Base-by-base conservation (phyloP, 2,888 invertebrate species). In the Linnaemya vulpina region DNA sequence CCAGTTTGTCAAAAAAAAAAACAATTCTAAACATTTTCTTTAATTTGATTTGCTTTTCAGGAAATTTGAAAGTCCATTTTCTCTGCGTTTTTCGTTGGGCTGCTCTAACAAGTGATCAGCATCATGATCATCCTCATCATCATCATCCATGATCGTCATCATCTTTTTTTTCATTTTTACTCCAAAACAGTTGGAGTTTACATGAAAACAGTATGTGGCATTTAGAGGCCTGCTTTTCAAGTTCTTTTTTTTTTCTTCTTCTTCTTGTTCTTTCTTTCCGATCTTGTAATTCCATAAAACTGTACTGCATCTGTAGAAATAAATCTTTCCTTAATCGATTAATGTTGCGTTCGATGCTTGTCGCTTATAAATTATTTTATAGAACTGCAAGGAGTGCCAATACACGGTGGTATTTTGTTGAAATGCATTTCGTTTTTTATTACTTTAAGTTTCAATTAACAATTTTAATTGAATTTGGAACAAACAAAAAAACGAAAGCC, bases 131-230 rank as follows among this genome's bases (percentile, higher is more conserved):
- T 55, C 49, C 30, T 11, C 63, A 30, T 51, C 58, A 62, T 78
- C 74, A 53, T 63, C 22, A 51, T 55, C 35, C 40, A 10, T 40
- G 38, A 15, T 35, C 7, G 5, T 25, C 51, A 15, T n/a, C 13
- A 17, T 74, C 22, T 22, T 49, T 35, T n/a, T 67, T 53, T n/a
- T 35, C 22, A 58, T 46, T 53, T 53, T 43, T 58, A 15, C n/a
- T 62, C 62, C 30, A 67, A 46, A 63, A 63, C 82, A 76, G 82
- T 82, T 76, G 76, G 76, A 76, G 65, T 78, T 79, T 84, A 78
- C 81, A 85, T 78, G 75, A 76, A 70, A 60, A 25, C 85, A 82
- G 85, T 78, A 78, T 82, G 85, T 65, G 85, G 77, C 46, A 65
- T 55, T 76, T 55, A 49, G 22, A 58, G 70, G 75, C 81, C 74